Conservation (phyloP, 2,797 vertebrate species). For the Nyctibius grandis region DNA sequence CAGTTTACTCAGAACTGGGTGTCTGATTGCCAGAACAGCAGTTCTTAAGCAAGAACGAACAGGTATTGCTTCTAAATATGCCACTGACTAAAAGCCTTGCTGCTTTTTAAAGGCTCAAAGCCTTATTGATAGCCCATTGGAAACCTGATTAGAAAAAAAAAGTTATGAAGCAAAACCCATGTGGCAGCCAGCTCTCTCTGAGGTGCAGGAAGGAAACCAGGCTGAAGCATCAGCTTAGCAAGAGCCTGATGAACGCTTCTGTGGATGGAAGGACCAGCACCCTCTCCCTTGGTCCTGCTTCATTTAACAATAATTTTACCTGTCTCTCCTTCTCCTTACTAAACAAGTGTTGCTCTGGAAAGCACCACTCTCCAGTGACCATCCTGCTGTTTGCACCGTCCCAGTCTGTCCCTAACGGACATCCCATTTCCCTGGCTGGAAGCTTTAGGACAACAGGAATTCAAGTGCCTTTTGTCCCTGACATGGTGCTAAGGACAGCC, state of each 20-base stretch:
- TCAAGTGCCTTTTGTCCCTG: background rate
- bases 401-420: background rate
- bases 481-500: background rate
- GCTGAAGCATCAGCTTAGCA: background rate
- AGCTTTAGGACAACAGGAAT: background rate
- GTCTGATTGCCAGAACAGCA: background rate
- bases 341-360: background rate
- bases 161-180: background rate
- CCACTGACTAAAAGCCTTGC: background rate
- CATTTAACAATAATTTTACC: background rate
- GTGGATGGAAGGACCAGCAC: fast-evolving
- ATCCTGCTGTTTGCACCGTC: background rate
- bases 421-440: background rate
- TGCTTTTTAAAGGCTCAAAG: background rate
- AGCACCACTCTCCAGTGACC: background rate
- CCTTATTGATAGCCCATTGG: background rate
- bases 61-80: background rate
- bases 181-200: background rate
- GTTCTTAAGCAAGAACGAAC: background rate
- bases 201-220: background rate
- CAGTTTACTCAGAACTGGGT: background rate
- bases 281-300: background rate
- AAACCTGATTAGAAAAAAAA: background rate
- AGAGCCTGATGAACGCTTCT: background rate
- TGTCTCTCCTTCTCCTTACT: background rate